Conservation (phyloP, 2,888 invertebrate species). For the Lycia hirtaria region DNA sequence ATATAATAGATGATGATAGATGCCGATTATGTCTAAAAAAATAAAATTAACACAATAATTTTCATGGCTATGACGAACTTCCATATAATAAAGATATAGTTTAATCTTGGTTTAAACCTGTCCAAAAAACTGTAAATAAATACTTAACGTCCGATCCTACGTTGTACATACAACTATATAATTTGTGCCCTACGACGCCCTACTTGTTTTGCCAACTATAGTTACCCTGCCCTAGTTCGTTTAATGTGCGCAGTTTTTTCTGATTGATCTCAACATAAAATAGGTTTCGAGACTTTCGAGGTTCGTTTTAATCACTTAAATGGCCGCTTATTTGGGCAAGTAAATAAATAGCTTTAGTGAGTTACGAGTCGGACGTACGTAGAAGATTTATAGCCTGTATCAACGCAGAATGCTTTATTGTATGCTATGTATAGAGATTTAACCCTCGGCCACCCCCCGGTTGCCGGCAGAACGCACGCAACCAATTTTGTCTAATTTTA, state of each 20-base stretch:
- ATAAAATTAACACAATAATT: no score
- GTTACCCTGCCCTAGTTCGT: constrained; percentile 32
- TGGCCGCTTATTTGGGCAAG: constrained; percentile 22
- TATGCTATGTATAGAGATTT: constrained; percentile 29
- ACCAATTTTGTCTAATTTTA: constrained; percentile 47
- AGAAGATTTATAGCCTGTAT: constrained; percentile 15
- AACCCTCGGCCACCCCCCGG: constrained; percentile 22
- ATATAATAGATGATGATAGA: no score
- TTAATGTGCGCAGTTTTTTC: constrained; percentile 35
- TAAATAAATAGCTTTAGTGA: constrained; percentile 33
- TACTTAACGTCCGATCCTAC: constrained; percentile 11
- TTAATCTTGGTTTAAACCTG: constrained; percentile 17
- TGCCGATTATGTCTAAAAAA: no score
- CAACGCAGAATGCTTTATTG: constrained; percentile 4
- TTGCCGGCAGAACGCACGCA: constrained; percentile 49
- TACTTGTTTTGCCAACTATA: constrained; percentile 40
- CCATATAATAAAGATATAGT: constrained; percentile 11
- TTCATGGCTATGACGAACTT: constrained; percentile 26
- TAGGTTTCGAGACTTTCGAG: constrained; percentile 34
- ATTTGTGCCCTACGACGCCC: constrained; percentile 26
- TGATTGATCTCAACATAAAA: constrained; percentile 36
- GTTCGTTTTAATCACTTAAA: constrained; percentile 32
- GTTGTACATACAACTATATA: no score
- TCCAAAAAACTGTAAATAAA: constrained; percentile 15
- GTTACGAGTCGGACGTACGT: constrained; percentile 23